Evolutionary conservation across 2,113 vertebrate species (phyloP).

Genomic region (Corythornis madagascariensis): DNA sequence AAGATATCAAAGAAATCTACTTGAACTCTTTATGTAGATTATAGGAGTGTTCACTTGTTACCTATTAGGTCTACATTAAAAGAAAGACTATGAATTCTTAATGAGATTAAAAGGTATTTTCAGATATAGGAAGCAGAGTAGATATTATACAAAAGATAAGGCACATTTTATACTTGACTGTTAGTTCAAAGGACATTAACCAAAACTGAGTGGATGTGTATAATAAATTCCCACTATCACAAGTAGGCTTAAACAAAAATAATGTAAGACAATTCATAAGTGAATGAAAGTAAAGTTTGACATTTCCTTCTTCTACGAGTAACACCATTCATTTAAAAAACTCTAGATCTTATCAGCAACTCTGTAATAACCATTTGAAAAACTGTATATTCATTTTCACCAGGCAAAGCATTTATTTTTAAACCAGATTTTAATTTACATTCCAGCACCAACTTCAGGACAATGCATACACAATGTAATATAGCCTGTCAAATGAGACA

Average conservation of each 20-base stretch:
- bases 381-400: background rate
- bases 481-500: background rate
- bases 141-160: background rate
- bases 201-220: background rate
- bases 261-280: background rate
- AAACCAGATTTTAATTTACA: background rate
- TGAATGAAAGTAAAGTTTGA: background rate
- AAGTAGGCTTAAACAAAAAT: constrained; percentile 2
- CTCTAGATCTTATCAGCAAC: background rate
- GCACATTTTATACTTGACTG: background rate
- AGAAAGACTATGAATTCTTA: background rate
- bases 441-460: background rate
- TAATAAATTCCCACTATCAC: background rate
- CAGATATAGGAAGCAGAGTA: background rate
- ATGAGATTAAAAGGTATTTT: background rate
- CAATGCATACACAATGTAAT: background rate
- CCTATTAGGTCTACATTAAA: background rate
- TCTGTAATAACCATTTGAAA: background rate
- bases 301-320: background rate
- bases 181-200: background rate
- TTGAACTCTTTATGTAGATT: constrained; percentile 36
- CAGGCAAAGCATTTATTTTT: background rate
- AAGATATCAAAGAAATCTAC: constrained; percentile 50
- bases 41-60: background rate
- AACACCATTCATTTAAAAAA: background rate